Percentiles rank a stretch among this genome's conserved stretches.
These are phyloP conservation scores for Propithecus coquereli DNA, from an alignment of 2,113 vertebrate genomes.

Conservation along the genomic window DNA sequence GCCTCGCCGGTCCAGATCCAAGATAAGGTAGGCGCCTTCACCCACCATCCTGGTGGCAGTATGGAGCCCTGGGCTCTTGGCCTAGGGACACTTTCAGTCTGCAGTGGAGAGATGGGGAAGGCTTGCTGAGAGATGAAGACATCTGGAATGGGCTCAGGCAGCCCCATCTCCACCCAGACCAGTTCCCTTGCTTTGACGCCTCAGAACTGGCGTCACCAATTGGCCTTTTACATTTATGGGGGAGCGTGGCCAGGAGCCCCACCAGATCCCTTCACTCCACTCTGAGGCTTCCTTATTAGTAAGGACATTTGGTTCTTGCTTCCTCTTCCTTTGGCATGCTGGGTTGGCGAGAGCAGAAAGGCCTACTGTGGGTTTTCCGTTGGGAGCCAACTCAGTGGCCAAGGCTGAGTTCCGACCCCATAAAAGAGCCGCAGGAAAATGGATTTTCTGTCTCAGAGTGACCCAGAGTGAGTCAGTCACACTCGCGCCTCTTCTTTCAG, in stretches of 20 bases:
- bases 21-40: conserved; percentile 44
- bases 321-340: background rate
- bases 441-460: background rate
- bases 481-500: background rate
- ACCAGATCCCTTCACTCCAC: background rate
- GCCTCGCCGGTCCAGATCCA: conserved; percentile 58
- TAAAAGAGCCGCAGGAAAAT: background rate
- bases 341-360: background rate
- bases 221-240: background rate
- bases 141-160: no score
- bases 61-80: background rate
- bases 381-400: background rate
- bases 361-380: background rate
- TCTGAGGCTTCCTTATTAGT: background rate
- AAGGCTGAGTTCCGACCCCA: background rate
- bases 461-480: background rate
- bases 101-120: background rate
- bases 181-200: background rate
- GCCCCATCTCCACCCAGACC: no score
- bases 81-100: background rate
- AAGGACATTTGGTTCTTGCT: background rate
- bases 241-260: background rate
- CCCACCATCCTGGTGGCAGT: conserved; percentile 33
- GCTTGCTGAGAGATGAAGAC: background rate
- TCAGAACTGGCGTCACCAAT: background rate